Conservation (phyloP, 2,888 invertebrate species). For the Neoitamus cyanurus region DNA sequence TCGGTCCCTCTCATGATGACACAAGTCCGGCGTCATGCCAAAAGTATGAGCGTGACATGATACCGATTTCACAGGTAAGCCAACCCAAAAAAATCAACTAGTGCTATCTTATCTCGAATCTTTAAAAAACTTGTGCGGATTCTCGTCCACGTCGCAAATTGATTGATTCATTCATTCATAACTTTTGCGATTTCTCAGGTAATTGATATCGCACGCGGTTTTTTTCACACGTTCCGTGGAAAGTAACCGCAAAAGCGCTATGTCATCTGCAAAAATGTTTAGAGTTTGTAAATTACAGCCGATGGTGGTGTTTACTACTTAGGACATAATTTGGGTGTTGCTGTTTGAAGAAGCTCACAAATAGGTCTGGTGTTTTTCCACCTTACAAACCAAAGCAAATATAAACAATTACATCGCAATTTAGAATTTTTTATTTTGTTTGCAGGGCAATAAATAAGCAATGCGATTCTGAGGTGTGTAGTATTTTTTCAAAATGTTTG, state of each 20-base stretch:
- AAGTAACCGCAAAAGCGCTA: neutral
- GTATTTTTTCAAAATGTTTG: neutral
- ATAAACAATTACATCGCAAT: neutral
- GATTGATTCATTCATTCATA: conserved; percentile 1
- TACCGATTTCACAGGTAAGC: neutral
- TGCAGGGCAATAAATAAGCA: too few relatives aligned
- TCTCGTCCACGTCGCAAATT: neutral
- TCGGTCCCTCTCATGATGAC: neutral
- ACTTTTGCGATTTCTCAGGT: neutral
- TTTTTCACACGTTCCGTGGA: neutral
- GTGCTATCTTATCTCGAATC: neutral
- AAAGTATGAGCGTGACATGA: neutral
- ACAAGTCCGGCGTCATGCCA: neutral
- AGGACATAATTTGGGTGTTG: neutral
- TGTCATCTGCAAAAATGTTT: neutral
- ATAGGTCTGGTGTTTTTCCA: neutral
- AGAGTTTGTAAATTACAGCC: neutral
- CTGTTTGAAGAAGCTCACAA: neutral
- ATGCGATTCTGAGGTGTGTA: neutral
- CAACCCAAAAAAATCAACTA: neutral
- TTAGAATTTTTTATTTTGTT: neutral
- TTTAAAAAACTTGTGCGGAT: neutral
- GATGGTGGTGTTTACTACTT: neutral
- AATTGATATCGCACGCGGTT: neutral
- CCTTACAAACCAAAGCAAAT: neutral